These are phyloP conservation scores for Cryptoblepharus egeriae DNA, from an alignment of 2,797 vertebrate species.

Conservation along the genomic window DNA sequence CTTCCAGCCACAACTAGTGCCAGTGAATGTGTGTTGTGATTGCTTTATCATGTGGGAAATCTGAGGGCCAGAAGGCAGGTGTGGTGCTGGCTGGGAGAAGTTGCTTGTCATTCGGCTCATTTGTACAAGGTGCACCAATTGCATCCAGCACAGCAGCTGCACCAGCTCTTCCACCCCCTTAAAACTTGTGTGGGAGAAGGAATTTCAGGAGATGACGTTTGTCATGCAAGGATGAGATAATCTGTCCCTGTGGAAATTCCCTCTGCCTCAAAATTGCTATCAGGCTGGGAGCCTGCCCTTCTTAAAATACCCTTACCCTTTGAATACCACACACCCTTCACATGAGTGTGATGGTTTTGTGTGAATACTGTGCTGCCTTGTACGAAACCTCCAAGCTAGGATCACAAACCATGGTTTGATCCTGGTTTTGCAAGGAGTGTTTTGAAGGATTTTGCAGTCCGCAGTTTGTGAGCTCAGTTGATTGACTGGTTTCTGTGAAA, in stretches of 20 bases:
- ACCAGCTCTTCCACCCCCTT: not conserved
- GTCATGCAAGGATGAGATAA: not conserved
- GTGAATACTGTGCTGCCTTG: not conserved
- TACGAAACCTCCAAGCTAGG: too few relatives aligned
- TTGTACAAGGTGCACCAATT: not conserved
- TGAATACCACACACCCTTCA: not conserved
- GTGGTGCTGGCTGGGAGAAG: not conserved
- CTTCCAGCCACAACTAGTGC: not conserved
- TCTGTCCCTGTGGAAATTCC: too few relatives aligned
- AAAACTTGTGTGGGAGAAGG: too few relatives aligned
- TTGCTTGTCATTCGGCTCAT: not conserved
- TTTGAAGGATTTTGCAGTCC: too few relatives aligned
- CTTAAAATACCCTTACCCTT: not conserved
- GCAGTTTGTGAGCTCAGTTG: too few relatives aligned
- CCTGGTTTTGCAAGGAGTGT: too few relatives aligned
- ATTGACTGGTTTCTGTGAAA: too few relatives aligned
- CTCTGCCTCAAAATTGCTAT: not conserved
- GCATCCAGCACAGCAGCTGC: not conserved
- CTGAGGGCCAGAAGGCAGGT: not conserved
- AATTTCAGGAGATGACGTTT: not conserved
- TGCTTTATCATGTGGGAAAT: not conserved
- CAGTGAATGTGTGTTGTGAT: not conserved
- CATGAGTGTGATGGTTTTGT: not conserved
- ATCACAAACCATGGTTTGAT: too few relatives aligned
- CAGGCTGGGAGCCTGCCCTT: not conserved